A percentile compares a stretch with the other conserved stretches of the same genome.
These are phyloP conservation scores for Rhopalosiphum padi DNA, from an alignment of 1,140 invertebrate species.

Conservation along the genomic window DNA sequence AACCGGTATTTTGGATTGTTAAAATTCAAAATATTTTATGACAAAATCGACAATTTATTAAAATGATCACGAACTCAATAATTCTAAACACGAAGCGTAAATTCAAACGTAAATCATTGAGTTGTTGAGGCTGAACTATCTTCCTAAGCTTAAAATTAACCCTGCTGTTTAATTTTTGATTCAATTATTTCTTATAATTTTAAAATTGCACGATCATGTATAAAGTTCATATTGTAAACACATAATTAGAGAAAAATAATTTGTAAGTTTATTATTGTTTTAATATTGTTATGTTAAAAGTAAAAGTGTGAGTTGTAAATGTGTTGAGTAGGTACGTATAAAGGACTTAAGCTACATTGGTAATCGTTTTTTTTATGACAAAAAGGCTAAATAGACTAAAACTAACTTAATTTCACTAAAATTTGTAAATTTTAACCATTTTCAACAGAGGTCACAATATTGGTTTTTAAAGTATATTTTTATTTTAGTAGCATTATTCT, in stretches of 20 bases:
- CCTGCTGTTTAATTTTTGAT: neutral
- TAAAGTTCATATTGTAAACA: neutral
- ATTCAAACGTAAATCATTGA: neutral
- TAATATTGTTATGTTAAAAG: neutral
- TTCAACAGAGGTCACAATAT: neutral
- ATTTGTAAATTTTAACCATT: neutral
- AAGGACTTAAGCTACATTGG: too few relatives aligned
- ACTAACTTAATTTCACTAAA: too few relatives aligned
- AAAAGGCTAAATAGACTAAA: neutral
- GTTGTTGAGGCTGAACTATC: neutral
- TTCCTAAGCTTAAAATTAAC: neutral
- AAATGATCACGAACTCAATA: neutral
- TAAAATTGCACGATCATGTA: too few relatives aligned
- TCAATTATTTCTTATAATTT: neutral
- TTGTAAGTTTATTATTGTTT: neutral
- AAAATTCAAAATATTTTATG: neutral
- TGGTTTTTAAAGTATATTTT: neutral
- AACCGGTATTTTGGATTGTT: neutral
- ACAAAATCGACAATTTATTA: too few relatives aligned
- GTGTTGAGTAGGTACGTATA: too few relatives aligned
- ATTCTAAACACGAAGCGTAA: neutral
- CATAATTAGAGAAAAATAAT: neutral
- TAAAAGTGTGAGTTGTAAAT: too few relatives aligned
- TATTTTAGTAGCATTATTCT: too few relatives aligned
- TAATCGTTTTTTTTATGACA: too few relatives aligned